These are phyloP conservation scores for Noctua comes DNA, from an alignment of 2,888 invertebrate genomes.

Conservation along the genomic window DNA sequence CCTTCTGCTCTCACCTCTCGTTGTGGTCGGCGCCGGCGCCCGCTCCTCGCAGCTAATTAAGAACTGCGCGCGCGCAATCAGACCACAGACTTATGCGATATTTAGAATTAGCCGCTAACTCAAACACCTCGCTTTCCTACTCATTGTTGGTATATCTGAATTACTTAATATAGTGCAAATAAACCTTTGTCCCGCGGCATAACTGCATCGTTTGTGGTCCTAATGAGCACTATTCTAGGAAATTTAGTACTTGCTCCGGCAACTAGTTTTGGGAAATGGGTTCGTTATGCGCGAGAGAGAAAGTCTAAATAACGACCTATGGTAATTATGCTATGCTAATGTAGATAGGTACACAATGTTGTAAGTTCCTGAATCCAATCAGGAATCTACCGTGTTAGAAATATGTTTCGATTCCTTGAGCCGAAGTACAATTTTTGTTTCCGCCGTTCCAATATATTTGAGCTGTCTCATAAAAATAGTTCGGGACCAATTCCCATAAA, in stretches of 20 bases:
- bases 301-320: constrained; percentile 57
- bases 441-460: constrained; percentile 26
- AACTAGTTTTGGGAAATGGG: constrained; percentile 59
- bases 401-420: constrained; percentile 6
- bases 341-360: constrained; percentile 27
- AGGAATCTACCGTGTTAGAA: constrained; percentile 21
- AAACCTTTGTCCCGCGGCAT: constrained; percentile 50
- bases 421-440: constrained; percentile 3
- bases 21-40: constrained; percentile 61
- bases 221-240: constrained; percentile 60
- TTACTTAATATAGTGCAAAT: constrained; percentile 62
- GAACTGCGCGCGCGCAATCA: constrained; percentile 68
- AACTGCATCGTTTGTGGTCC: constrained; percentile 50
- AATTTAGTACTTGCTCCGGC: constrained; percentile 40
- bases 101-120: constrained; percentile 68
- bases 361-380: constrained; percentile 47
- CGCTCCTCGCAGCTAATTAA: constrained; percentile 69
- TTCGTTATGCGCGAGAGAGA: constrained; percentile 57
- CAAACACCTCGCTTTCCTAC: constrained; percentile 64
- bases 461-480: constrained; percentile 55
- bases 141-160: constrained; percentile 48
- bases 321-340: constrained; percentile 57
- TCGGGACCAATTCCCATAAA: constrained; percentile 50
- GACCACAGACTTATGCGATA: constrained; percentile 72
- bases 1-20: constrained; percentile 34